Evolutionary conservation across 1,140 invertebrate genomes (phyloP).

Genomic region (Prorops nasuta): DNA sequence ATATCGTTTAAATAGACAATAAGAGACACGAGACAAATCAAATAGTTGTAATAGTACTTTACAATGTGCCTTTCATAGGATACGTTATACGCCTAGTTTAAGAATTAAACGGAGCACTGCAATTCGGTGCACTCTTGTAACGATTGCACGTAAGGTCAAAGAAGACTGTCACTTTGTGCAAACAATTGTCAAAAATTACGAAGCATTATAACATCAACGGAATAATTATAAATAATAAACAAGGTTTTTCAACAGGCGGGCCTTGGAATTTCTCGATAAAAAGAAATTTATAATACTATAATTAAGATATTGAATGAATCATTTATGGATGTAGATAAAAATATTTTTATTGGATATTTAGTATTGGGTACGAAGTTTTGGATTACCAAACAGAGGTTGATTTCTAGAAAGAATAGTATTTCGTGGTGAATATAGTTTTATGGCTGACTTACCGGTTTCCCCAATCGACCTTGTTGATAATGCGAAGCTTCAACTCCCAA

Average conservation of each 20-base stretch:
- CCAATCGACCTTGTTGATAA: constrained; percentile 91
- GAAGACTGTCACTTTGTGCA: constrained; percentile 46
- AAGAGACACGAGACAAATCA: constrained; percentile 26
- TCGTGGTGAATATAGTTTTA: too few relatives aligned
- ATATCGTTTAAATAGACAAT: constrained; percentile 37
- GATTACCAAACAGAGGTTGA: too few relatives aligned
- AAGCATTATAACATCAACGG: too few relatives aligned
- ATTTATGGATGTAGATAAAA: too few relatives aligned
- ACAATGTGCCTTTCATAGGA: constrained; percentile 42
- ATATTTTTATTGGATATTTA: too few relatives aligned
- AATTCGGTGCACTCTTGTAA: not conserved
- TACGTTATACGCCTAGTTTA: constrained; percentile 15
- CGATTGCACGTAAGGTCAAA: constrained; percentile 11
- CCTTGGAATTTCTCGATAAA: too few relatives aligned
- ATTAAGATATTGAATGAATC: too few relatives aligned
- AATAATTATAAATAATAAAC: too few relatives aligned
- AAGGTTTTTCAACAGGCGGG: too few relatives aligned
- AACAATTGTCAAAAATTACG: constrained; percentile 20
- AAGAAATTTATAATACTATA: too few relatives aligned
- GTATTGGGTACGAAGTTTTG: too few relatives aligned
- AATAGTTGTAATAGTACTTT: constrained; percentile 26
- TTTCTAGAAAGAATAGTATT: too few relatives aligned
- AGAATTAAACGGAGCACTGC: not conserved
- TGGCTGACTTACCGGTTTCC: constrained; percentile 86
- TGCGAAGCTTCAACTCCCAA: constrained; percentile 78